A percentile compares a stretch with the other conserved stretches of the same genome.
phyloP scores from a whole-genome alignment of 2,113 vertebrate species.

The Sinocyclocheilus anshuiensis region DNA sequence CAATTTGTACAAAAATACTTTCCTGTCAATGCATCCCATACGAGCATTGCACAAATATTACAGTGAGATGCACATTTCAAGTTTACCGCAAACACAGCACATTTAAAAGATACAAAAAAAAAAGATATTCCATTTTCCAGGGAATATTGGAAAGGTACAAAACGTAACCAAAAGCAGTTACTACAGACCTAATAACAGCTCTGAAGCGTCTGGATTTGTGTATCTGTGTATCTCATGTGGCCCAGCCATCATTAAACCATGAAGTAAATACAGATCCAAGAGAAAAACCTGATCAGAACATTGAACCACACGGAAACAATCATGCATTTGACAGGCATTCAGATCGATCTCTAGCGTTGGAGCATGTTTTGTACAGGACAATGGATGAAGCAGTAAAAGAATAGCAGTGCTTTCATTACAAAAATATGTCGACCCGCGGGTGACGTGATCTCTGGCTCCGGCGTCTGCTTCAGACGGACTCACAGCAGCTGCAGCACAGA shows the following conservation, averaged over 20 bases:
- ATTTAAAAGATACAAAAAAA: conserved; percentile 43
- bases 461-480: neutral
- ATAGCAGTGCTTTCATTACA: conserved; percentile 66
- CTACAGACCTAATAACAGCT: conserved; percentile 27
- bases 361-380: conserved; percentile 73
- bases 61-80: conserved; percentile 46
- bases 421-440: neutral
- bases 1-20: conserved; percentile 50
- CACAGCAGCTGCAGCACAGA: neutral
- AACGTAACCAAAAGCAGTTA: conserved; percentile 29
- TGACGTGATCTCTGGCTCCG: too few relatives aligned
- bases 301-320: conserved; percentile 67
- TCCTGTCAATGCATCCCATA: neutral
- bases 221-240: conserved; percentile 60
- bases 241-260: conserved; percentile 73
- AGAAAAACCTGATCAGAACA: neutral
- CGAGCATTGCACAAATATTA: conserved; percentile 15
- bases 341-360: conserved; percentile 57
- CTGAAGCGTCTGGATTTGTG: neutral
- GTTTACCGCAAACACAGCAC: conserved; percentile 33
- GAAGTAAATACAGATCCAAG: conserved; percentile 75
- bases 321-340: conserved; percentile 46
- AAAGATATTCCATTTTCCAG: conserved; percentile 30
- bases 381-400: conserved; percentile 68
- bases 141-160: conserved; percentile 35